A percentile compares a stretch with the other conserved stretches of the same genome.
These are phyloP conservation scores for Tenthredo distinguenda DNA, from an alignment of 2,888 invertebrate species.

Conservation along the genomic window DNA sequence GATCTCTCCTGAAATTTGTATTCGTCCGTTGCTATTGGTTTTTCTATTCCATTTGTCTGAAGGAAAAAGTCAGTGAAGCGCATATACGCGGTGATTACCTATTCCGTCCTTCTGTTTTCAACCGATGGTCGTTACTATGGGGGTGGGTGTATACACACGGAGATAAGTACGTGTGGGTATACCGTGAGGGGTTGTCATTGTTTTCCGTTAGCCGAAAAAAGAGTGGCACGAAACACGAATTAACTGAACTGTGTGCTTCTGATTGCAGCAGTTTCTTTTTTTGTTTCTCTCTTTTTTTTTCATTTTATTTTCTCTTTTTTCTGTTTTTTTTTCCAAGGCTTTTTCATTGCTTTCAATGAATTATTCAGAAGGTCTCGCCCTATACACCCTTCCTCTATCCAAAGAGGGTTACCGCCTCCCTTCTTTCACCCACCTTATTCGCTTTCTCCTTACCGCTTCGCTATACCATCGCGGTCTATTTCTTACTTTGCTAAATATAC, in stretches of 20 bases:
- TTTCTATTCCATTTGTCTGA: slow-evolving; percentile 48
- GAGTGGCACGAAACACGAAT: slow-evolving; percentile 63
- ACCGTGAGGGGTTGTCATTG: slow-evolving; percentile 18
- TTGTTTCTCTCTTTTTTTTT: slow-evolving; percentile 57
- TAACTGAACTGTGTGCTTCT: slow-evolving; percentile 61
- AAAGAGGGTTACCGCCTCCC: slow-evolving; percentile 18
- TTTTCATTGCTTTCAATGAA: slow-evolving; percentile 57
- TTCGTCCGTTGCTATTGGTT: slow-evolving; percentile 44
- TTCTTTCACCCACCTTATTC: neutral
- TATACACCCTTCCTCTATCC: slow-evolving; percentile 28
- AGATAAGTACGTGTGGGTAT: neutral
- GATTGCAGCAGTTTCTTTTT: slow-evolving; percentile 63
- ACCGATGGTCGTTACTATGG: slow-evolving; percentile 10
- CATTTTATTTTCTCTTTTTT: slow-evolving; percentile 57
- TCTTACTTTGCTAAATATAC: slow-evolving; percentile 59
- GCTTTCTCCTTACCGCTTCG: neutral
- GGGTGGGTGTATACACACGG: neutral
- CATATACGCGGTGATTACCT: slow-evolving; percentile 62
- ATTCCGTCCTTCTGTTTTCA: slow-evolving; percentile 57
- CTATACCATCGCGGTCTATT: slow-evolving; percentile 46
- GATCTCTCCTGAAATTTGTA: slow-evolving; percentile 48
- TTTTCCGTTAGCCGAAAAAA: slow-evolving; percentile 50
- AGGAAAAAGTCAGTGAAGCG: slow-evolving; percentile 46
- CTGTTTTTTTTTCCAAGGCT: slow-evolving; percentile 48
- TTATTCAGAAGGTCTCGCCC: slow-evolving; percentile 57